phyloP scores from a whole-genome alignment of 1,140 invertebrate species.

The Macrotrachela quadricornifera region DNA sequence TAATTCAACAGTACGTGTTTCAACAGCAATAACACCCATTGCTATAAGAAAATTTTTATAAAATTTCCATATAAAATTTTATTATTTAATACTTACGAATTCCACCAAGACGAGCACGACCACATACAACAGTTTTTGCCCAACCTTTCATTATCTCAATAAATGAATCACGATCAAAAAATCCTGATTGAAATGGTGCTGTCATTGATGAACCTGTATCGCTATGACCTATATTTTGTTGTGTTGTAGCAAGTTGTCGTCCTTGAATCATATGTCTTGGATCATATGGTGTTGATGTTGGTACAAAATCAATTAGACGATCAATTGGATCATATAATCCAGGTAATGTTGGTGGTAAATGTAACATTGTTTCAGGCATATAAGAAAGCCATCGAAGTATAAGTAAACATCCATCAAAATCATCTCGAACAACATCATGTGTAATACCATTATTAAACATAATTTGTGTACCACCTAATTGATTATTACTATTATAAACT shows the following conservation, averaged over 20 bases:
- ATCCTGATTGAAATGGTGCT: slow-evolving; percentile 44
- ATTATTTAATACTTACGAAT: slow-evolving; percentile 27
- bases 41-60: slow-evolving; percentile 20
- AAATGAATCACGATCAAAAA: slow-evolving; percentile 74
- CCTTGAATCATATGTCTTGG: slow-evolving; percentile 74
- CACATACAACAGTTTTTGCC: slow-evolving; percentile 79
- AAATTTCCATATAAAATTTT: too few species aligned
- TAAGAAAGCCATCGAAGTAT: slow-evolving; percentile 47
- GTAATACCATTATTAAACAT: slow-evolving; percentile 92
- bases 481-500: slow-evolving; percentile 95
- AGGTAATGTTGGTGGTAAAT: slow-evolving; percentile 39
- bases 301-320: slow-evolving; percentile 61
- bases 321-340: slow-evolving; percentile 63
- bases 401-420: slow-evolving; percentile 75
- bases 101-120: slow-evolving; percentile 17
- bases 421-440: slow-evolving; percentile 63
- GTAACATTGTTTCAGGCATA: slow-evolving; percentile 29
- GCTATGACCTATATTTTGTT: too few species aligned
- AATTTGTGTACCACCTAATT: slow-evolving; percentile 82
- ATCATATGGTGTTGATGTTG: slow-evolving; percentile 75
- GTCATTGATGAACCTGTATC: too few species aligned
- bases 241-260: not conserved
- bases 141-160: slow-evolving; percentile 84
- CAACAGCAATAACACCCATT: slow-evolving; percentile 81
- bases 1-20: slow-evolving; percentile 82